These are phyloP conservation scores for Vipera ursinii DNA, from an alignment of 2,797 vertebrate species.

Conservation along the genomic window DNA sequence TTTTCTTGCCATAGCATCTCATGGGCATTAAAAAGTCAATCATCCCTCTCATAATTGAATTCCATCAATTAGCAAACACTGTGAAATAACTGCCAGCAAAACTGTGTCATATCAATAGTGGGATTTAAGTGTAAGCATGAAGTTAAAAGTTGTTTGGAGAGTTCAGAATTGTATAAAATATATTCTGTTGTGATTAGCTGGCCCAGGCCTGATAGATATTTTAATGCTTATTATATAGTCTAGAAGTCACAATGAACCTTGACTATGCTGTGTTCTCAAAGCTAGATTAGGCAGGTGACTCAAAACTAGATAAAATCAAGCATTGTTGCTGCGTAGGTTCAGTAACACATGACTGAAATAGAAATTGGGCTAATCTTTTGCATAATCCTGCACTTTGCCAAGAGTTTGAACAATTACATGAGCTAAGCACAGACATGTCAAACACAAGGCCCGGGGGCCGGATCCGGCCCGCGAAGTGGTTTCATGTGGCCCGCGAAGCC, in stretches of 20 bases:
- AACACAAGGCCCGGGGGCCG: no score
- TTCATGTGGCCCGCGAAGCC: no score
- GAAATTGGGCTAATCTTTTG: neutral
- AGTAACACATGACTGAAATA: neutral
- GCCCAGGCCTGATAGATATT: no score
- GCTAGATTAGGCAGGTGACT: neutral
- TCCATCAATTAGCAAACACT: neutral
- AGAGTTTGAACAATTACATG: neutral
- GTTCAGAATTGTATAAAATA: neutral
- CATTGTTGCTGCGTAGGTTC: neutral
- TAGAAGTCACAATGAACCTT: neutral
- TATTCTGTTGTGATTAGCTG: neutral
- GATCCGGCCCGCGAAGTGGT: no score
- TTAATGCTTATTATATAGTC: neutral
- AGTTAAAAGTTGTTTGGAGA: neutral
- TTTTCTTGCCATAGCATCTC: neutral
- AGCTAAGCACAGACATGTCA: neutral
- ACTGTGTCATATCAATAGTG: neutral
- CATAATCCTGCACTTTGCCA: neutral
- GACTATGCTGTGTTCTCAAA: neutral
- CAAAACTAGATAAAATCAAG: neutral
- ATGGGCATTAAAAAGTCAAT: constrained; percentile 3
- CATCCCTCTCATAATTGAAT: neutral
- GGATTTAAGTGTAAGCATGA: neutral
- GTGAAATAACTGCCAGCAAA: neutral